Conservation (phyloP, 2,888 invertebrate species). For the Cryptosula pallasiana region DNA sequence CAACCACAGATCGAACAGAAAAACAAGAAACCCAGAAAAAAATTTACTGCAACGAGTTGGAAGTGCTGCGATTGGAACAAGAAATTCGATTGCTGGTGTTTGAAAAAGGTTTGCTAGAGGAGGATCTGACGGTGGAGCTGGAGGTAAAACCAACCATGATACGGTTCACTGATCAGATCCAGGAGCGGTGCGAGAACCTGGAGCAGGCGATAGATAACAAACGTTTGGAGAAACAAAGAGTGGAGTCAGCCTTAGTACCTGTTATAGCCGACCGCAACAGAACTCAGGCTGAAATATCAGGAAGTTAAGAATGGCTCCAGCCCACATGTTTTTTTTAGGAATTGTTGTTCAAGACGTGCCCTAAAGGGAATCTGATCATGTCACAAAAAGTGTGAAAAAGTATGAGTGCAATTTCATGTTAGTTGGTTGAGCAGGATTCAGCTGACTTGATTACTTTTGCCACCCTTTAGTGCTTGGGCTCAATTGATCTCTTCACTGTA, state of each 20-base stretch:
- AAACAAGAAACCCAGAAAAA: background rate
- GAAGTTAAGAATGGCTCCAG: too few relatives aligned
- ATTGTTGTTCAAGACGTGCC: too few relatives aligned
- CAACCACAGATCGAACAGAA: background rate
- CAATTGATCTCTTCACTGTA: too few relatives aligned
- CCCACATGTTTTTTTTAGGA: too few relatives aligned
- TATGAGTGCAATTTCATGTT: too few relatives aligned
- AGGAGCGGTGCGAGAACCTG: slow-evolving; percentile 39
- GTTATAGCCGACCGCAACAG: slow-evolving; percentile 34
- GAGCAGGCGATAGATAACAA: slow-evolving; percentile 36
- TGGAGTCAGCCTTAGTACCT: slow-evolving; percentile 37
- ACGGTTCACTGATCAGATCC: slow-evolving; percentile 38
- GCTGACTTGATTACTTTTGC: too few relatives aligned
- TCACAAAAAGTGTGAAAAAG: too few relatives aligned
- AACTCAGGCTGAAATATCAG: slow-evolving; percentile 26
- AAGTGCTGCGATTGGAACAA: slow-evolving; percentile 34
- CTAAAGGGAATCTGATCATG: too few relatives aligned
- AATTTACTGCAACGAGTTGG: background rate
- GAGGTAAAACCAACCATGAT: slow-evolving; percentile 37
- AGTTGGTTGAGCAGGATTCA: too few relatives aligned
- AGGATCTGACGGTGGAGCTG: slow-evolving; percentile 35
- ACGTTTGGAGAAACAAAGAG: slow-evolving; percentile 34
- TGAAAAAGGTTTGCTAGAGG: slow-evolving; percentile 33
- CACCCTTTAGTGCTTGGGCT: too few relatives aligned
- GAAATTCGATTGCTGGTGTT: slow-evolving; percentile 35